phyloP scores from a whole-genome alignment of 1,140 invertebrate species.

The Vollenhovia emeryi region DNA sequence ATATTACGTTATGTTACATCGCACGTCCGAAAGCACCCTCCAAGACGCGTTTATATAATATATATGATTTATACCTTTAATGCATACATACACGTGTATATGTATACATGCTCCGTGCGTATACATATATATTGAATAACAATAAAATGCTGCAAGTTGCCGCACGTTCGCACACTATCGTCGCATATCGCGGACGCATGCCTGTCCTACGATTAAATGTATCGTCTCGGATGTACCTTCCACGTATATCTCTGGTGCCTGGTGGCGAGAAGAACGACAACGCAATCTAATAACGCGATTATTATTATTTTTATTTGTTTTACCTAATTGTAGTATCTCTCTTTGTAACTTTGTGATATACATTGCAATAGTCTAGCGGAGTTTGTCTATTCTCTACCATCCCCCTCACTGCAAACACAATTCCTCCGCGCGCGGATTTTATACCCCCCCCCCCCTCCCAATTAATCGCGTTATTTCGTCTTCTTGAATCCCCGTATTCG shows the following conservation, averaged over 20 bases:
- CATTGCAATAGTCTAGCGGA: slow-evolving; percentile 85
- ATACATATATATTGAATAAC: slow-evolving; percentile 59
- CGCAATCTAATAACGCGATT: slow-evolving; percentile 70
- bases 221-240: slow-evolving; percentile 77
- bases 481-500: background rate
- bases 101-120: slow-evolving; percentile 21
- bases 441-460: background rate
- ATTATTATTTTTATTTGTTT: slow-evolving; percentile 84
- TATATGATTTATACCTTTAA: slow-evolving; percentile 73
- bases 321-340: slow-evolving; percentile 84
- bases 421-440: background rate
- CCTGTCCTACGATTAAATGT: slow-evolving; percentile 63
- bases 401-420: slow-evolving; percentile 53
- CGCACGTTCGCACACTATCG: slow-evolving; percentile 67
- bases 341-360: slow-evolving; percentile 86
- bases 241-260: slow-evolving; percentile 77
- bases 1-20: slow-evolving; percentile 76
- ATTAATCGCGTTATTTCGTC: background rate
- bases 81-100: slow-evolving; percentile 63
- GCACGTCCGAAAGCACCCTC: slow-evolving; percentile 65
- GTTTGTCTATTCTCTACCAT: slow-evolving; percentile 82
- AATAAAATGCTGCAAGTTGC: slow-evolving; percentile 64
- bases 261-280: slow-evolving; percentile 77
- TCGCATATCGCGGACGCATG: slow-evolving; percentile 59
- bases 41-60: slow-evolving; percentile 31